A percentile compares a stretch with the other conserved stretches of the same genome.
These are phyloP conservation scores for Lagorchestes hirsutus DNA, from an alignment of 2,797 vertebrate species.

Conservation along the genomic window DNA sequence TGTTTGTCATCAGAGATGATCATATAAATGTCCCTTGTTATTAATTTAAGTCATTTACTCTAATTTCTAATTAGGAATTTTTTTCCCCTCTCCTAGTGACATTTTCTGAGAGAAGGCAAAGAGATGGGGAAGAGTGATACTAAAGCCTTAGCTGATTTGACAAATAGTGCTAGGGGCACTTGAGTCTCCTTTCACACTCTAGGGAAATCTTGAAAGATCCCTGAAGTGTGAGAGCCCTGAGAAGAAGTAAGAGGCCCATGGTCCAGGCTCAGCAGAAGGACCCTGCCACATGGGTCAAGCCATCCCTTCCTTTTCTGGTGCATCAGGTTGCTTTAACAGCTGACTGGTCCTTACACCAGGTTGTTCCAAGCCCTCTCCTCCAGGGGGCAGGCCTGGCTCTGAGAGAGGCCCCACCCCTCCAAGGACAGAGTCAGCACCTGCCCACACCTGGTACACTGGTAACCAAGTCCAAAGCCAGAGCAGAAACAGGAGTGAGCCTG, in stretches of 20 bases:
- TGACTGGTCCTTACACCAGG: background rate
- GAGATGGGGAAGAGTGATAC: background rate
- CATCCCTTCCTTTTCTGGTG: background rate
- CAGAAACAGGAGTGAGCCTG: background rate
- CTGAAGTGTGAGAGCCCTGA: background rate
- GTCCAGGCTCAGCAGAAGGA: background rate
- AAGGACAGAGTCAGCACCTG: background rate
- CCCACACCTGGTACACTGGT: background rate
- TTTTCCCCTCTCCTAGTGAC: background rate
- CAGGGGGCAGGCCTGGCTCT: background rate
- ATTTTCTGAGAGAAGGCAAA: background rate
- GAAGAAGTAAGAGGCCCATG: background rate
- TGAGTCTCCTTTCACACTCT: background rate
- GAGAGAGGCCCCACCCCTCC: background rate
- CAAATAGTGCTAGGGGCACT: background rate
- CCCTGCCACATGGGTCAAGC: background rate
- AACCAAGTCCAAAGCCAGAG: slow-evolving; percentile 16
- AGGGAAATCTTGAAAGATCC: background rate
- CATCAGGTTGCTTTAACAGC: background rate
- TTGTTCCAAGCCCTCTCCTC: background rate
- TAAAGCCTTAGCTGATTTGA: background rate
- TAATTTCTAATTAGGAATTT: background rate
- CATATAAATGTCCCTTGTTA: background rate
- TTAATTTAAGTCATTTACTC: background rate
- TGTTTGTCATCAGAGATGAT: background rate